phyloP scores from a whole-genome alignment of 2,888 invertebrate genomes.

The Julus scanicus region DNA sequence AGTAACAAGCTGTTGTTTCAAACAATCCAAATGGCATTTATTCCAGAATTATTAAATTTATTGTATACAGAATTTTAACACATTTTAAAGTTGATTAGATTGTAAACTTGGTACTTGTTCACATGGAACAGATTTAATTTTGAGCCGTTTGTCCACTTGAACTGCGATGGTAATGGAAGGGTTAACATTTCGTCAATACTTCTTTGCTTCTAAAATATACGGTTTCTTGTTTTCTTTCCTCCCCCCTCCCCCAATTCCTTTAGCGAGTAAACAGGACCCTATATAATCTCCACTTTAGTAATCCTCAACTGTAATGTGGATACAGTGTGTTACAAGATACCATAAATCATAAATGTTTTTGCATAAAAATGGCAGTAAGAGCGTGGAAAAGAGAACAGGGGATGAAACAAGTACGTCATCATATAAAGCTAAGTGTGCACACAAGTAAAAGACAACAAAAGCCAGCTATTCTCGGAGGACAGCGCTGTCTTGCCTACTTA shows the following conservation, averaged over 20 bases:
- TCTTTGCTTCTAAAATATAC: too few relatives aligned
- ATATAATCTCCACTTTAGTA: not conserved
- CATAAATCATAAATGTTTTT: not conserved
- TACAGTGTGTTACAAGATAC: not conserved
- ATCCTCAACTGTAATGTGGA: not conserved
- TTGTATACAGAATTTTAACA: too few relatives aligned
- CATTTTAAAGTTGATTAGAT: too few relatives aligned
- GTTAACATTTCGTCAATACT: too few relatives aligned
- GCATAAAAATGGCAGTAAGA: constrained; percentile 3
- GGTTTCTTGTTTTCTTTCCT: not conserved
- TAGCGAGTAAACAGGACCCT: not conserved
- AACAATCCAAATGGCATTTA: too few relatives aligned
- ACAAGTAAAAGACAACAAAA: constrained; percentile 15
- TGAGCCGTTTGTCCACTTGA: too few relatives aligned
- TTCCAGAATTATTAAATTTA: too few relatives aligned
- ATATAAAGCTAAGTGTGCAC: not conserved
- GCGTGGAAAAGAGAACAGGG: not conserved
- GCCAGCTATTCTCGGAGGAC: constrained; percentile 2
- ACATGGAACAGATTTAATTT: too few relatives aligned
- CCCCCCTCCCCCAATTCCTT: not conserved
- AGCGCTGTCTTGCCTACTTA: constrained; percentile 34
- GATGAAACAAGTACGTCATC: not conserved
- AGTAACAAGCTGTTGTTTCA: too few relatives aligned
- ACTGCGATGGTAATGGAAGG: not conserved
- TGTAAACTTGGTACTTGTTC: too few relatives aligned